Evolutionary conservation across 2,888 invertebrate genomes (phyloP), one percentile per base, ranked within the genome.

Genomic region (Xanthia icteritia): DNA sequence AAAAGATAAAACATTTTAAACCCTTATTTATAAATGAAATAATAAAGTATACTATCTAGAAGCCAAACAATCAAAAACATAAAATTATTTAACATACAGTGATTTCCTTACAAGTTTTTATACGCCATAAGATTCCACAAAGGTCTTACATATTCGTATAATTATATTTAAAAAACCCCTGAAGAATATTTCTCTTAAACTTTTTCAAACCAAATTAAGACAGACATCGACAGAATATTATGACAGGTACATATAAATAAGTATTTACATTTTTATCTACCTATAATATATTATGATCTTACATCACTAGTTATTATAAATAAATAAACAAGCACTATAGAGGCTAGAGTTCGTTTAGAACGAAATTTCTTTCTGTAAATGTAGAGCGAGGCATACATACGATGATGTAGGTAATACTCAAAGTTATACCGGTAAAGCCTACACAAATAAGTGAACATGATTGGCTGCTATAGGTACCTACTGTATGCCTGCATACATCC

Each of bases 221-320:
- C 48, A 36, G 39, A 42, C 4, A 67, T 65, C 15, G 48, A 60
- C 69, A 56, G 72, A 39, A 69, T 61, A 63, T 36, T 66, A 61
- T 60, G 56, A 70, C 61, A 76, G 61, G 54, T 66, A 64, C 76
- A 84, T 60, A 42, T 71, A 68, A 68, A 76, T 17, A 60, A 63
- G 51, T 84, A 84, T 84, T 84, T 84, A 84, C 86, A 84, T 60
- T 78, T 75, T 70, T 63, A 74, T 66, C 61, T 56, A 72, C 31
- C 39, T 83, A 73, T 42, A 27, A 54, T 69, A 77, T 71, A 68
- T 74, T 72, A 58, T 56, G 15, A 51, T 85, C 65, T 75, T 84
- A 78, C 31, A 71, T 39, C 20, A 31, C 69, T 73, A 68, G 11
- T 11, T 54, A 67, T 56, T 31, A 45, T n/a, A 61, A 65, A 74